Evolutionary conservation across 2,888 invertebrate species (phyloP).

Genomic region (Xestia sexstrigata): DNA sequence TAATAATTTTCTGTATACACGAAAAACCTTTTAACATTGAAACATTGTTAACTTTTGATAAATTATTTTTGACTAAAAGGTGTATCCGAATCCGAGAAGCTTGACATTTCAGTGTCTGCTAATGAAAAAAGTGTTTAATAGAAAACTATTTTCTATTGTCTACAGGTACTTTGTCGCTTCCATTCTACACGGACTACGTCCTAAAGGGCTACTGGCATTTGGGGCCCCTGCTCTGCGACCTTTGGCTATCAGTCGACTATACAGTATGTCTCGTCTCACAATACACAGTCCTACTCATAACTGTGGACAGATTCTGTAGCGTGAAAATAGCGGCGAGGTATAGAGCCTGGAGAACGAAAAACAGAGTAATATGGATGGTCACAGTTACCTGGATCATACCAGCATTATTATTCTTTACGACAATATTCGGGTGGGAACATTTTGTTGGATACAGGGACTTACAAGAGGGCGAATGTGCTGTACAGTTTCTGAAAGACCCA

Average conservation of each 20-base stretch:
- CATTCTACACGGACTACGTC: slow-evolving; percentile 99
- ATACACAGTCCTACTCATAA: slow-evolving; percentile 99
- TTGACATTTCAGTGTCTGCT: slow-evolving; percentile 55
- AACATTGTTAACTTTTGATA: slow-evolving; percentile 28
- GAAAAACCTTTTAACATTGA: slow-evolving; percentile 34
- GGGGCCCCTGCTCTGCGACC: slow-evolving; percentile 98
- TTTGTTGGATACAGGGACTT: slow-evolving; percentile 98
- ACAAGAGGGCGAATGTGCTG: slow-evolving; percentile 97
- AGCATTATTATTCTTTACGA: slow-evolving; percentile 98
- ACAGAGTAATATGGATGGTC: slow-evolving; percentile 98
- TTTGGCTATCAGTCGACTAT: slow-evolving; percentile 99
- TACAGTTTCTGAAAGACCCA: slow-evolving; percentile 99
- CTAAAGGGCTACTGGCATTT: slow-evolving; percentile 99
- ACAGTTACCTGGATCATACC: slow-evolving; percentile 99
- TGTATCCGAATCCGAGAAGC: slow-evolving; percentile 40
- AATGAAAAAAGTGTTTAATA: slow-evolving; percentile 53
- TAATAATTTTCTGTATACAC: slow-evolving; percentile 36
- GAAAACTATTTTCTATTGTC: slow-evolving; percentile 72
- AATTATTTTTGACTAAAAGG: slow-evolving; percentile 36
- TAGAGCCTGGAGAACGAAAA: slow-evolving; percentile 98
- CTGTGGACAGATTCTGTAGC: slow-evolving; percentile 99
- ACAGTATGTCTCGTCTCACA: slow-evolving; percentile 99
- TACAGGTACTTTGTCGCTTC: slow-evolving; percentile 98
- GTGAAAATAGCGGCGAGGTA: slow-evolving; percentile 99
- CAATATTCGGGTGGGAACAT: slow-evolving; percentile 99